Percentiles rank a stretch among this genome's conserved stretches.
Evolutionary conservation across 1,140 invertebrate species (phyloP).

Genomic region (Platorchestia sp.): DNA sequence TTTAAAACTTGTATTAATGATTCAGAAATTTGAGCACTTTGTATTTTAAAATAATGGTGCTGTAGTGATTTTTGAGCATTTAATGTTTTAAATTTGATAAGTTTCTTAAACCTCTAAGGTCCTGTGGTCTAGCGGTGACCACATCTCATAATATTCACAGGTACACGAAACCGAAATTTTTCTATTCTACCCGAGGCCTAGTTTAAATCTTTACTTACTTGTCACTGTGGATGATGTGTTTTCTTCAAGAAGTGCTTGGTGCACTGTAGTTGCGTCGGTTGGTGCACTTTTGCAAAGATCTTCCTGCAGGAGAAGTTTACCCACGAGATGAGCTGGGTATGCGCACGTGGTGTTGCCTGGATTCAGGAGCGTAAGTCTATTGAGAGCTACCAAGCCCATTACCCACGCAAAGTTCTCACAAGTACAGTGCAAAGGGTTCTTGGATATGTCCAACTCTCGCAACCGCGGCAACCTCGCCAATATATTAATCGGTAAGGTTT

Average conservation of each 20-base stretch:
- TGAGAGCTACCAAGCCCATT: background rate
- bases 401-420: conserved; percentile 21
- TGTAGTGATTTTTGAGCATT: background rate
- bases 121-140: no score
- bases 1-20: background rate
- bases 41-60: no score
- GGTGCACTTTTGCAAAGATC: background rate
- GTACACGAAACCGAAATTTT: no score
- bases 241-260: background rate
- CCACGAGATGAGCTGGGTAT: background rate
- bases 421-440: background rate
- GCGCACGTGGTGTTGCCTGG: background rate
- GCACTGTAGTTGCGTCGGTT: background rate
- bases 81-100: background rate
- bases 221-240: background rate
- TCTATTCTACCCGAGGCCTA: no score
- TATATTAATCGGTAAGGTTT: background rate
- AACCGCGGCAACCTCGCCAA: background rate
- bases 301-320: conserved; percentile 9
- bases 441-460: background rate
- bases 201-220: background rate
- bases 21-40: background rate
- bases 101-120: background rate
- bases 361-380: background rate
- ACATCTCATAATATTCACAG: no score